Evolutionary conservation across 1,140 invertebrate species (phyloP).

Genomic region (Monochamus saltuarius): DNA sequence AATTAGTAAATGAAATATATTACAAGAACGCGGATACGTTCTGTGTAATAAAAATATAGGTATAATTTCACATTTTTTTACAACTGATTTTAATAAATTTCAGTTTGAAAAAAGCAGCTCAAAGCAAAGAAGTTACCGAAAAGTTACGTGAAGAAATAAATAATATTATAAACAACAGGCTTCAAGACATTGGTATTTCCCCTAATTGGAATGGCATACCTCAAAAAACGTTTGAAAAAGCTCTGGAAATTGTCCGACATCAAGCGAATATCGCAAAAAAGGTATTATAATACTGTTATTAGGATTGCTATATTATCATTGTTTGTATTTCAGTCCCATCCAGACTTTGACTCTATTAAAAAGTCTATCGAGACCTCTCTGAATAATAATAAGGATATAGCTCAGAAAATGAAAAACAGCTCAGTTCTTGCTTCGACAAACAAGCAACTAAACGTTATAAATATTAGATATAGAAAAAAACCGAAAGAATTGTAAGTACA

Average conservation of each 20-base stretch:
- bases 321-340: slow-evolving; percentile 20
- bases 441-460: slow-evolving; percentile 12
- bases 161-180: slow-evolving; percentile 28
- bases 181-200: slow-evolving; percentile 44
- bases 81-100: slow-evolving; percentile 17
- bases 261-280: slow-evolving; percentile 41
- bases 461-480: slow-evolving; percentile 11
- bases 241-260: slow-evolving; percentile 44
- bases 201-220: slow-evolving; percentile 45
- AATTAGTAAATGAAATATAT: no score
- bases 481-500: not conserved
- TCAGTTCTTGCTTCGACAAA: slow-evolving; percentile 12
- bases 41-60: no score
- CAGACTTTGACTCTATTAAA: slow-evolving; percentile 28
- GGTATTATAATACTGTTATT: slow-evolving; percentile 22
- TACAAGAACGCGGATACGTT: no score
- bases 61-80: no score
- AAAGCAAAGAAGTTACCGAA: slow-evolving; percentile 24
- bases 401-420: slow-evolving; percentile 3
- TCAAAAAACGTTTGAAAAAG: slow-evolving; percentile 38
- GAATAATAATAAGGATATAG: slow-evolving; percentile 8
- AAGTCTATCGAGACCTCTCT: slow-evolving; percentile 27
- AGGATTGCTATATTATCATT: not conserved
- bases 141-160: slow-evolving; percentile 36
- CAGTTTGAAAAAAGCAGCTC: slow-evolving; percentile 21